Evolutionary conservation across 2,113 vertebrate genomes (phyloP).

Genomic region (Lanius collurio): DNA sequence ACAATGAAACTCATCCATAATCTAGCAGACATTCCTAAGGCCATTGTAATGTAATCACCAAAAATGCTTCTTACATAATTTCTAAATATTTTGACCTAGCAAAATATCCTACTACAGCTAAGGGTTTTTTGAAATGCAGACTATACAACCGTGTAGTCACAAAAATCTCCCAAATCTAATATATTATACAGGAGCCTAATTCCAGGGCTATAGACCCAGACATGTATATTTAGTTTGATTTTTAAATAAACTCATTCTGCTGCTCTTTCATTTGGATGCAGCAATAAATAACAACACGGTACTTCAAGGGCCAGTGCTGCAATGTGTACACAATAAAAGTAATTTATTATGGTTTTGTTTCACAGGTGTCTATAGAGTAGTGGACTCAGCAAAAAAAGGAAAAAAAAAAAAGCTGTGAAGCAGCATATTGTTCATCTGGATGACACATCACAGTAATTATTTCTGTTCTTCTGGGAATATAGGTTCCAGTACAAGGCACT

Average conservation of each 20-base stretch:
- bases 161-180: neutral
- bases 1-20: neutral
- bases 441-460: constrained; percentile 41
- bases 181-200: neutral
- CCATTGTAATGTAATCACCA: neutral
- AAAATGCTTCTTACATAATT: neutral
- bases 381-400: constrained; percentile 39
- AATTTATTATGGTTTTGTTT: constrained; percentile 48
- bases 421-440: constrained; percentile 35
- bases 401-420: neutral
- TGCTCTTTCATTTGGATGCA: neutral
- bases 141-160: neutral
- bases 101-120: neutral
- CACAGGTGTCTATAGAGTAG: constrained; percentile 42
- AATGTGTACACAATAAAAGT: neutral
- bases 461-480: constrained; percentile 36
- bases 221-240: neutral
- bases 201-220: neutral
- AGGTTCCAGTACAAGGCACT: constrained; percentile 10
- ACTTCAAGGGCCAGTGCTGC: neutral
- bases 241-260: neutral
- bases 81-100: neutral
- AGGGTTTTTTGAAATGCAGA: neutral
- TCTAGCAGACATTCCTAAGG: neutral
- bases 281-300: neutral